Percentiles rank a stretch among this genome's conserved stretches.
phyloP scores from a whole-genome alignment of 2,113 vertebrate genomes.

The Phoenicopterus ruber region DNA sequence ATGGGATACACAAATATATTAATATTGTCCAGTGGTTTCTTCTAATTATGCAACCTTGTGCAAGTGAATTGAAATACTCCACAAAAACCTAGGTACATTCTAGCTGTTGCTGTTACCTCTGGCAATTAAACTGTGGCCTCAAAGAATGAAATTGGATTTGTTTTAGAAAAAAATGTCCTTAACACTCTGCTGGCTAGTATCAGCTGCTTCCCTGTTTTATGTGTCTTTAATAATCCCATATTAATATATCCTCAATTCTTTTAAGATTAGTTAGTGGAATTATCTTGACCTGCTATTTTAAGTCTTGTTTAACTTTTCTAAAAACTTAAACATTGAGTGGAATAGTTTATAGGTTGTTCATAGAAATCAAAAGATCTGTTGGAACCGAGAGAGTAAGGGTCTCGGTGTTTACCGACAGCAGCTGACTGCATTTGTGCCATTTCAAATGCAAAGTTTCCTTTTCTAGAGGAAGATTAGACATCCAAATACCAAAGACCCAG shows the following conservation, averaged over 20 bases:
- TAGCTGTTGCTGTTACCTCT: not conserved
- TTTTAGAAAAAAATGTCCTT: not conserved
- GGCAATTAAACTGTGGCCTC: not conserved
- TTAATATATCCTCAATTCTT: not conserved
- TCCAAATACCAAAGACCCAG: not conserved
- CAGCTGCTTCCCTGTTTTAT: not conserved
- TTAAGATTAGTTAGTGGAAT: not conserved
- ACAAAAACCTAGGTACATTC: not conserved
- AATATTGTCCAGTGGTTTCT: not conserved
- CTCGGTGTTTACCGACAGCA: not conserved
- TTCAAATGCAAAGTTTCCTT: not conserved
- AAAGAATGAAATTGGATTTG: not conserved
- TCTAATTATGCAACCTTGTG: not conserved
- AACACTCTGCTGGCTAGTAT: not conserved
- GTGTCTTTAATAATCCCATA: not conserved
- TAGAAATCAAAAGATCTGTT: not conserved
- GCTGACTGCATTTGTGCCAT: not conserved
- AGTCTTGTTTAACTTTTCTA: not conserved
- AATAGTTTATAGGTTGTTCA: not conserved
- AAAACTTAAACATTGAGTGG: not conserved
- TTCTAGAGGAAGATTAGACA: not conserved
- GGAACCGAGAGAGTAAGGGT: not conserved
- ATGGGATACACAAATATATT: not conserved
- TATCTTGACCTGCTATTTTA: not conserved
- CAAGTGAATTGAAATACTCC: not conserved